Conservation (phyloP, 1,140 invertebrate species). For the Vanessa atalanta region DNA sequence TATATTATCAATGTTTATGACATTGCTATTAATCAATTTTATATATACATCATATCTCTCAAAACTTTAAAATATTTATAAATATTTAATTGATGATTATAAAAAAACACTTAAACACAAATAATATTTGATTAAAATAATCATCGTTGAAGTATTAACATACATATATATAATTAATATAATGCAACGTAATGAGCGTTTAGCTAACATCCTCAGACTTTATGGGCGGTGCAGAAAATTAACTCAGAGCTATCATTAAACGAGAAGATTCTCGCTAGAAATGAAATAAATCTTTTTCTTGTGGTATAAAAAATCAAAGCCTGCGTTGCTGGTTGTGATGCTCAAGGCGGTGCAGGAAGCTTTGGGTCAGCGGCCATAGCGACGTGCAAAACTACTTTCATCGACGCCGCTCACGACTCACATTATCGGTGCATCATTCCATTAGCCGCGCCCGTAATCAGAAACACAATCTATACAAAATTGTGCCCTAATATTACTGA, state of each 20-base stretch:
- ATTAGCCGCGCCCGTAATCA: conserved; percentile 48
- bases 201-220: not conserved
- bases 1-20: not conserved
- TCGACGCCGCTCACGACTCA: conserved; percentile 50
- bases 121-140: too few species aligned
- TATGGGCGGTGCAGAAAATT: conserved; percentile 9
- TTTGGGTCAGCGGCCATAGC: conserved; percentile 41
- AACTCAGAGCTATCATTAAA: conserved; percentile 20
- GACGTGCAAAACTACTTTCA: conserved; percentile 53
- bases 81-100: too few species aligned
- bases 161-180: too few species aligned
- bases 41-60: too few species aligned
- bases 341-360: conserved; percentile 40
- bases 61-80: too few species aligned
- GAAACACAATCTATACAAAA: conserved; percentile 45
- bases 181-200: too few species aligned
- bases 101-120: too few species aligned
- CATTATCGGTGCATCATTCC: conserved; percentile 55
- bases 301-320: conserved; percentile 21
- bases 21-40: not conserved
- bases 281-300: conserved; percentile 25
- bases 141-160: too few species aligned
- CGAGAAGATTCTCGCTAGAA: conserved; percentile 26
- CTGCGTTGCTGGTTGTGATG: conserved; percentile 26
- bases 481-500: conserved; percentile 30